A percentile compares a stretch with the other conserved stretches of the same genome.
phyloP scores from a whole-genome alignment of 2,113 vertebrate species.

The Dascyllus trimaculatus region DNA sequence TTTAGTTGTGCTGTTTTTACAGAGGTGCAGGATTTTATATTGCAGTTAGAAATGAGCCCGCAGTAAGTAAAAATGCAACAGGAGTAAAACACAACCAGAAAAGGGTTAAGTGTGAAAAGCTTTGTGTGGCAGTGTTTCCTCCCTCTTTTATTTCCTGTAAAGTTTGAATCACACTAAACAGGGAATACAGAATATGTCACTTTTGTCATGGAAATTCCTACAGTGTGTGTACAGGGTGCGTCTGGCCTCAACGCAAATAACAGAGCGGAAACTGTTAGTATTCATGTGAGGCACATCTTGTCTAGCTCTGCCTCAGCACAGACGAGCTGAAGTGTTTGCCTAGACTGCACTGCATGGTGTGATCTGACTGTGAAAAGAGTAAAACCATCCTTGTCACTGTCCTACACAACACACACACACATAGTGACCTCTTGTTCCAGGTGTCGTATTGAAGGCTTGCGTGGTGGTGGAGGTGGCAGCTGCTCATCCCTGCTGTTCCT shows the following conservation, averaged over 20 bases:
- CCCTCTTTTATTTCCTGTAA: slow-evolving; percentile 55
- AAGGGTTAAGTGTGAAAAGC: too few relatives aligned
- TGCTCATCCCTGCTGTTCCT: slow-evolving; percentile 71
- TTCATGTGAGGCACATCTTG: slow-evolving; percentile 14
- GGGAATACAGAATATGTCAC: slow-evolving; percentile 27
- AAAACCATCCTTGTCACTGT: neutral
- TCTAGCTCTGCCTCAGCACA: neutral
- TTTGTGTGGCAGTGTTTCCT: slow-evolving; percentile 15
- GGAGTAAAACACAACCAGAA: too few relatives aligned
- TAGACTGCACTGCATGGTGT: neutral
- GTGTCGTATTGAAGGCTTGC: slow-evolving; percentile 53
- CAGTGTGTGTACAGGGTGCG: slow-evolving; percentile 14
- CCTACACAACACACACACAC: neutral
- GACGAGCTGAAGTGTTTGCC: neutral
- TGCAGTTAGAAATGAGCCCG: too few relatives aligned
- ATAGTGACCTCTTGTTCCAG: slow-evolving; percentile 63
- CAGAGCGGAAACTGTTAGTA: slow-evolving; percentile 36
- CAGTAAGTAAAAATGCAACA: too few relatives aligned
- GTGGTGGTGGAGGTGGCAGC: slow-evolving; percentile 39
- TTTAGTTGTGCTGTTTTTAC: too few relatives aligned
- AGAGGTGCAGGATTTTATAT: too few relatives aligned
- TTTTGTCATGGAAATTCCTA: slow-evolving; percentile 62
- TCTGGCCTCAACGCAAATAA: slow-evolving; percentile 52
- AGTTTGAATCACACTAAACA: slow-evolving; percentile 65
- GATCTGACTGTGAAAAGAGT: neutral